Evolutionary conservation across 2,888 invertebrate genomes (phyloP).

Genomic region (Osmoderma eremita): DNA sequence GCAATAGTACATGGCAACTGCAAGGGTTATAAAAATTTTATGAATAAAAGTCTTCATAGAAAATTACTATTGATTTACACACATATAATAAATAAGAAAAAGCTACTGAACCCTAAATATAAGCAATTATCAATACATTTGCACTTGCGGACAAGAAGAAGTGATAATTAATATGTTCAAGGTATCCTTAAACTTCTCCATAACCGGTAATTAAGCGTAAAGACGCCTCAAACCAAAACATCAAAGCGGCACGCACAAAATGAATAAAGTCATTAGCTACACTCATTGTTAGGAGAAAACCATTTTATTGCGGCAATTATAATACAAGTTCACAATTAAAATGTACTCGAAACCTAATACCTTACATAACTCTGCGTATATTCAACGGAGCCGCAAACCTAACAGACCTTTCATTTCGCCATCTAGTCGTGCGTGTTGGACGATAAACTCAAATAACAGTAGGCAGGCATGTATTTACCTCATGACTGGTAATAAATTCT

Average conservation of each 20-base stretch:
- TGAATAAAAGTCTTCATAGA: no score
- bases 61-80: no score
- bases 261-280: conserved; percentile 9
- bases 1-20: no score
- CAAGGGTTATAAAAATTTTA: no score
- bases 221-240: no score
- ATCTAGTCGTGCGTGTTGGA: conserved; percentile 13
- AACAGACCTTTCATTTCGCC: conserved; percentile 17
- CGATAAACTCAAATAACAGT: conserved; percentile 30
- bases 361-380: conserved; percentile 5
- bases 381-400: conserved; percentile 14
- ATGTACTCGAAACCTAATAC: conserved; percentile 4
- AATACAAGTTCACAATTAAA: conserved; percentile 27
- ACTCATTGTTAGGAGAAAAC: conserved; percentile 18
- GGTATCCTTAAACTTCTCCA: no score
- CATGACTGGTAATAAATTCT: conserved; percentile 31
- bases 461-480: conserved; percentile 23
- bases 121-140: no score
- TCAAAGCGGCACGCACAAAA: neutral
- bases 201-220: no score
- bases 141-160: no score
- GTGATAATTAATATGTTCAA: no score
- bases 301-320: conserved; percentile 23
- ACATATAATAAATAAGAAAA: no score
- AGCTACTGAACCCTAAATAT: no score